Evolutionary conservation across 2,888 invertebrate genomes (phyloP).

Genomic region (Steromphala cineraria): DNA sequence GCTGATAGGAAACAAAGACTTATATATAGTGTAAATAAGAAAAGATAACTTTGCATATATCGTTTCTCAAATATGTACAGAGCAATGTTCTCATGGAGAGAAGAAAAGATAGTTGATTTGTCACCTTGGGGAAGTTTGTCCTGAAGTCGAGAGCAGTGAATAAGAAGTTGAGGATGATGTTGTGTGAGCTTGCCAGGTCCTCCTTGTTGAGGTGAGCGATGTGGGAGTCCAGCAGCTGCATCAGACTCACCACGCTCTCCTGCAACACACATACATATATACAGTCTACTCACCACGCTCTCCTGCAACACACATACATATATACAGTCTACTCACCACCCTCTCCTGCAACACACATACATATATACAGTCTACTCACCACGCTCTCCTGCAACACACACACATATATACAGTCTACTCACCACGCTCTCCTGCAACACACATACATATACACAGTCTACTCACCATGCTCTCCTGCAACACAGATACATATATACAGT

Average conservation of each 20-base stretch:
- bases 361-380: not conserved
- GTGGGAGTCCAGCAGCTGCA: constrained; percentile 86
- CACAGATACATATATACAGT: not conserved
- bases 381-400: not conserved
- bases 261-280: constrained; percentile 35
- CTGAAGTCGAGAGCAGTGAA: constrained; percentile 77
- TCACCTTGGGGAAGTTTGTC: constrained; percentile 39
- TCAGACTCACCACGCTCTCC: constrained; percentile 76
- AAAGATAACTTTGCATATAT: too few relatives aligned
- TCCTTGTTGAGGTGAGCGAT: constrained; percentile 80
- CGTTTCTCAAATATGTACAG: not conserved
- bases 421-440: not conserved
- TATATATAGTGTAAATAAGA: too few relatives aligned
- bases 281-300: constrained; percentile 41
- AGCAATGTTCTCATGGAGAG: not conserved
- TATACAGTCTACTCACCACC: constrained; percentile 39
- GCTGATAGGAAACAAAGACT: too few relatives aligned
- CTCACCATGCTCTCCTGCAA: constrained; percentile 24
- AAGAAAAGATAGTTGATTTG: not conserved
- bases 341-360: constrained; percentile 44
- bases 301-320: constrained; percentile 41
- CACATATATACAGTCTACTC: not conserved
- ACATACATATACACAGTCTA: not conserved
- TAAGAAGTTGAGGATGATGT: constrained; percentile 85
- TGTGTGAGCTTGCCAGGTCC: constrained; percentile 82